phyloP scores from a whole-genome alignment of 2,797 vertebrate species.

The Xenops minutus region DNA sequence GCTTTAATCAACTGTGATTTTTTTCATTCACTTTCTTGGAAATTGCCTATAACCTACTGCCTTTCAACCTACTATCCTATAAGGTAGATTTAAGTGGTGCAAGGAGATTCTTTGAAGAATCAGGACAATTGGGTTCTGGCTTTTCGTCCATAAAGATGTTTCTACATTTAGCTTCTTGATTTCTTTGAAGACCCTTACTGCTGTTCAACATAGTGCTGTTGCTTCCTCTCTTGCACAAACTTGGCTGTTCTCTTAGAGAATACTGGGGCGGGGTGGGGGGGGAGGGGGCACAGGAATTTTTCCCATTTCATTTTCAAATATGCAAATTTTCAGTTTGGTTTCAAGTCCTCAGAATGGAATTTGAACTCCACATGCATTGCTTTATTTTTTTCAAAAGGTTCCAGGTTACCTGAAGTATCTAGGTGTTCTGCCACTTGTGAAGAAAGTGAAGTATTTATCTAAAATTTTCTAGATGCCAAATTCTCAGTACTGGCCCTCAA shows the following conservation, averaged over 20 bases:
- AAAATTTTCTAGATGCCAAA: background rate
- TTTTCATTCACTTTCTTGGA: background rate
- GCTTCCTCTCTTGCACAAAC: background rate
- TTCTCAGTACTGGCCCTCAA: background rate
- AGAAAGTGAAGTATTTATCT: background rate
- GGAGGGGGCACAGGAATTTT: background rate
- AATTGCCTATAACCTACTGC: background rate
- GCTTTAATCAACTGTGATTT: background rate
- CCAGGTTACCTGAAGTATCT: background rate
- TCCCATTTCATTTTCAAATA: background rate
- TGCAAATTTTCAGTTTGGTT: background rate
- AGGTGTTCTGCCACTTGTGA: background rate
- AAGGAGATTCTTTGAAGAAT: background rate
- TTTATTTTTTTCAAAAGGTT: background rate
- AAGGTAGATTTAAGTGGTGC: background rate
- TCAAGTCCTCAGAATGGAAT: background rate
- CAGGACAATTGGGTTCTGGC: fast-evolving
- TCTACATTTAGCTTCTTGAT: background rate
- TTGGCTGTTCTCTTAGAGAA: background rate
- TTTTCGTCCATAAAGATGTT: background rate
- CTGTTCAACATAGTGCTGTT: background rate
- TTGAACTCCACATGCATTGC: background rate
- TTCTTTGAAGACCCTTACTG: background rate
- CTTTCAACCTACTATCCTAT: background rate
- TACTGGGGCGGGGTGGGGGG: background rate